Conservation (phyloP, 2,797 vertebrate species). For the Buceros bicornis region DNA sequence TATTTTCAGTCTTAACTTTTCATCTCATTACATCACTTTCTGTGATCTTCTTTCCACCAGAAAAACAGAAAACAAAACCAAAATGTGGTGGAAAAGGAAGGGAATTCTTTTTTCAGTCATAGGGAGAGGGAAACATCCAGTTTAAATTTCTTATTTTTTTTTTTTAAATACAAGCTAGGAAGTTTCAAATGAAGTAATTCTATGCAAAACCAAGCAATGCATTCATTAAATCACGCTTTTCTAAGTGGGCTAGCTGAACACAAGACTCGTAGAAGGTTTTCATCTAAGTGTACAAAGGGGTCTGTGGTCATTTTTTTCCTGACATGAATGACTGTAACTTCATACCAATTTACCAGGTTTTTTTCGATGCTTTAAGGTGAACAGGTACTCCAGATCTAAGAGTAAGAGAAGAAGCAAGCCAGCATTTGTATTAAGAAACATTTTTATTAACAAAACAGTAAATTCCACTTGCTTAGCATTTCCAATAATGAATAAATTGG, state of each 20-base stretch:
- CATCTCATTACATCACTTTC: not conserved
- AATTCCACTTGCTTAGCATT: slow-evolving; percentile 90
- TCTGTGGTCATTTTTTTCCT: not conserved
- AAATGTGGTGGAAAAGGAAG: not conserved
- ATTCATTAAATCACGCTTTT: not conserved
- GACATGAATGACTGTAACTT: not conserved
- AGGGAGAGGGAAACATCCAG: not conserved
- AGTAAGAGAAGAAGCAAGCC: slow-evolving; percentile 63
- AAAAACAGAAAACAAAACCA: not conserved
- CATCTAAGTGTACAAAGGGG: not conserved
- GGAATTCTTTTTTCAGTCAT: not conserved
- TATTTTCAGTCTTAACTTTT: not conserved
- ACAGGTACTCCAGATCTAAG: not conserved
- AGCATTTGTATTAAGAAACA: slow-evolving; percentile 87
- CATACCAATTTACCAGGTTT: not conserved
- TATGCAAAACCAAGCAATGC: not conserved
- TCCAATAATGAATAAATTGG: slow-evolving; percentile 90
- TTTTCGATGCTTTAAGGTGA: not conserved
- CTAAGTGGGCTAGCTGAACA: not conserved
- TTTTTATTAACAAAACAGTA: slow-evolving; percentile 91
- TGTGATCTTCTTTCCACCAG: not conserved
- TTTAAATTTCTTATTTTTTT: not conserved
- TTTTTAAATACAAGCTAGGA: not conserved
- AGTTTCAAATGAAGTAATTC: not conserved
- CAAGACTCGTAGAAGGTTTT: not conserved